These are phyloP conservation scores for Ctenoplectra terminalis DNA, from an alignment of 1,140 invertebrate species.

Conservation along the genomic window DNA sequence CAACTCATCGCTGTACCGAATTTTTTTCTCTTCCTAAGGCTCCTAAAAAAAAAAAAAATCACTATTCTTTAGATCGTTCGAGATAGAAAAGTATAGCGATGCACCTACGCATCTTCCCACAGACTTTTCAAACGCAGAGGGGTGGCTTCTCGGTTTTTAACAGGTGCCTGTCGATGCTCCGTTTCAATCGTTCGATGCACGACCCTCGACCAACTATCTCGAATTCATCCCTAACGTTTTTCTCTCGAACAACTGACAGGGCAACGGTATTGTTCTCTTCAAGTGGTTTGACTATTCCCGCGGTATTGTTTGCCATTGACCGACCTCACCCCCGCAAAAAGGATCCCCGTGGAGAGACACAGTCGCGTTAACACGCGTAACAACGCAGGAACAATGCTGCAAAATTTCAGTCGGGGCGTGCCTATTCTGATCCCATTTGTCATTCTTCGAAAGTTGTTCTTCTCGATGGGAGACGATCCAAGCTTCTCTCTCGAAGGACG, in stretches of 20 bases:
- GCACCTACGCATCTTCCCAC: slow-evolving; percentile 37
- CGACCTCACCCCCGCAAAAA: slow-evolving; percentile 31
- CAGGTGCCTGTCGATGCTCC: slow-evolving; percentile 71
- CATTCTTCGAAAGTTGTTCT: slow-evolving; percentile 5
- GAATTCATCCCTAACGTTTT: slow-evolving; percentile 41
- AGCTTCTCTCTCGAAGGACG: neutral
- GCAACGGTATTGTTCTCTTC: slow-evolving; percentile 70
- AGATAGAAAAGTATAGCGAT: neutral
- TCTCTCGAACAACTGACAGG: slow-evolving; percentile 34
- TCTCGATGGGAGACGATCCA: neutral
- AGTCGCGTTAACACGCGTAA: slow-evolving; percentile 60
- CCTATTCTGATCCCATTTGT: slow-evolving; percentile 10
- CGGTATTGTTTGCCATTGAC: slow-evolving; percentile 69
- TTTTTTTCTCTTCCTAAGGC: neutral
- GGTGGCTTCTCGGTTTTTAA: slow-evolving; percentile 62
- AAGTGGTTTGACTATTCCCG: slow-evolving; percentile 73
- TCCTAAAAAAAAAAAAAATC: neutral
- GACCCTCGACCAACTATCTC: slow-evolving; percentile 40
- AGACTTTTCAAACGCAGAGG: slow-evolving; percentile 40
- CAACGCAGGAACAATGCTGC: slow-evolving; percentile 65
- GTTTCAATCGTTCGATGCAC: slow-evolving; percentile 70
- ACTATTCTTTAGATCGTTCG: neutral
- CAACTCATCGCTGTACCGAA: neutral
- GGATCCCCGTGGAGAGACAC: neutral
- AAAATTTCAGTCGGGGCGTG: slow-evolving; percentile 31